Conservation (phyloP, 2,888 invertebrate genomes). For the Cylindroiulus punctatus region DNA sequence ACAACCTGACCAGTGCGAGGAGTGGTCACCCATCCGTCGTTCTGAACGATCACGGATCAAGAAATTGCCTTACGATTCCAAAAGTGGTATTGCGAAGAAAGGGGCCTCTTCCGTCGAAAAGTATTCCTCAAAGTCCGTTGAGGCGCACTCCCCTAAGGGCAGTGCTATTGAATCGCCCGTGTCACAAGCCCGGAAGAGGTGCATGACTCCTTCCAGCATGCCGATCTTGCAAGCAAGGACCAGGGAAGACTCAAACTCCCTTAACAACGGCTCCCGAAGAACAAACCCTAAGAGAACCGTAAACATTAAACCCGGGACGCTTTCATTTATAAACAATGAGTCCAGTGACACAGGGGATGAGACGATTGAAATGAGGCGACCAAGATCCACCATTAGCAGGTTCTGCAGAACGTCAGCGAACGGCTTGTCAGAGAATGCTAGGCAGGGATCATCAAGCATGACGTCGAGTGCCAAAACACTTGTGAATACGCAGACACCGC, state of each 20-base stretch:
- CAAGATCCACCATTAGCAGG: background rate
- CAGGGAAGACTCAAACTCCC: background rate
- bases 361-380: background rate
- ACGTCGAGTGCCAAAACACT: background rate
- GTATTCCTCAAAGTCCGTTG: too few relatives aligned
- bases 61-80: background rate
- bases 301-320: too few relatives aligned
- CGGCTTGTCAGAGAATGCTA: background rate
- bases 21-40: background rate
- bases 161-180: too few relatives aligned
- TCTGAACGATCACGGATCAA: background rate
- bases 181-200: background rate
- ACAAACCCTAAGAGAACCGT: background rate
- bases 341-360: background rate
- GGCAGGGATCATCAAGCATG: background rate
- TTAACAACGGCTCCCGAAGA: background rate
- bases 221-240: background rate
- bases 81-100: background rate
- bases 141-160: too few relatives aligned
- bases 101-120: background rate
- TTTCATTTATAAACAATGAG: too few relatives aligned
- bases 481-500: background rate
- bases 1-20: background rate
- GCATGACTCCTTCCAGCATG: background rate
- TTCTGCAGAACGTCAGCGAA: background rate